Base-by-base conservation (phyloP, 2,888 invertebrate species). In the Coremacera marginata region DNA sequence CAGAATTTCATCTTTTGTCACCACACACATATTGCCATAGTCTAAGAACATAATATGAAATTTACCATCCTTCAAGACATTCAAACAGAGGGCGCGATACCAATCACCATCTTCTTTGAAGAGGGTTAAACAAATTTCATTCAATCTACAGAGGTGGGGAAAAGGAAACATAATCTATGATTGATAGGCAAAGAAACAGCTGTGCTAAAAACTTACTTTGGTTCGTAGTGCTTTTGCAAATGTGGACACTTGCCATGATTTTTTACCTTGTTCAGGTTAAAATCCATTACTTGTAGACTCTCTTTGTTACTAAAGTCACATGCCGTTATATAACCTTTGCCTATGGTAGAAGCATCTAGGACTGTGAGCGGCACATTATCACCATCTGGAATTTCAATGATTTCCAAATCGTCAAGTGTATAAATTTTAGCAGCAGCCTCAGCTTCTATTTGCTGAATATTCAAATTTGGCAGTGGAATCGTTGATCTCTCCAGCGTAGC, bases 41-140 rank as follows among this genome's bases (percentile, higher is more conserved):
- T 84, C 84, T 34, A 84, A 22, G 75, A 82, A 84, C 80, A 83
- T 79, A 0, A 84, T 80, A n/a, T 71, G 60, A 65, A 80, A 83
- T 9, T 51, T 79, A 37, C 81, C 82, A 44, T 83, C 81, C 1
- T 79, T 74, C 22, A 71, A 51, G 65, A 74, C 57, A 31, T 80
- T 72, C 1, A 84, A 22, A 34, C 84, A 84, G n/a, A 82, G 9
- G 0, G 83, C 84, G 31, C 84, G 83, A 77, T 84, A 84, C 84
- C 84, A 84, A 25, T 83, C 81, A 2, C 81, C 81, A 65, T 84
- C 84, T 0, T 74, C 82, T 14, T 82, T 81, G 74, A 80, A 84
- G 27, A 83, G 75, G 3, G 81, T 80, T 63, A 84, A 78, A 70
- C 84, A 84, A 22, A 84, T 60, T 80, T 84, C 84, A 74, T 79